Base-by-base conservation (phyloP, 2,797 vertebrate species). In the Tiaroga cobitis region DNA sequence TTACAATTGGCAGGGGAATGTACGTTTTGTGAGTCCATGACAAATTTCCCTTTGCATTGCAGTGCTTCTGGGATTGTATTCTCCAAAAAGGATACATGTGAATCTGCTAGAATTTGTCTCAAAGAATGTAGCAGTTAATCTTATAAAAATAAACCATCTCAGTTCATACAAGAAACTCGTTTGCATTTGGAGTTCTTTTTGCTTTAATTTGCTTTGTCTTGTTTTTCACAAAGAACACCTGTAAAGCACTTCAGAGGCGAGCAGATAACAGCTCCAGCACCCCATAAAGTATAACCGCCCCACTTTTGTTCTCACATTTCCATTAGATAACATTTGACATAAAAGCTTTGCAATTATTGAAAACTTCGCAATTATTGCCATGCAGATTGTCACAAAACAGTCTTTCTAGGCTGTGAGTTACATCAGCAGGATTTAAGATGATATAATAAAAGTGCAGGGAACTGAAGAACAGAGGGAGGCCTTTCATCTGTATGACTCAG, bases 401-500 rank as follows among this genome's bases (percentile, higher is more conserved):
- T 56, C 26, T 61, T 56, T 37, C 34, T 26, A 41, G 59, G 26
- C 6, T 72, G 65, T n/a, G 63, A 65, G 13, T 76, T 70, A 26
- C 46, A 63, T 61, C 8, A 16, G 68, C 49, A 24, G 11, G 34
- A 63, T 65, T 83, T 61, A 65, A 68, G 16, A 75, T 34, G 41
- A 82, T 83, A 29, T 83, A 61, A 86, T 67, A 69, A 82, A 81
- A 77, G 51, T 5, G n/a, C 32, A 70, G 43, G 79, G 32, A 56
- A 76, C 49, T 61, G 26, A 86, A 78, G 72, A 88, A 84, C 78
- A 78, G 63, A 78, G 41, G 74, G 81, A 75, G 61, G 65, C 26
- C 68, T 85, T 86, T 81, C 73, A 81, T 74, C 75, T 32, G 70
- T 78, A 56, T 80, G 56, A 80, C 39, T 81, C 63, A 61, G 78